Evolutionary conservation across 1,140 invertebrate genomes (phyloP), one percentile per base, ranked within the genome.

Genomic region (Eueides isabella): DNA sequence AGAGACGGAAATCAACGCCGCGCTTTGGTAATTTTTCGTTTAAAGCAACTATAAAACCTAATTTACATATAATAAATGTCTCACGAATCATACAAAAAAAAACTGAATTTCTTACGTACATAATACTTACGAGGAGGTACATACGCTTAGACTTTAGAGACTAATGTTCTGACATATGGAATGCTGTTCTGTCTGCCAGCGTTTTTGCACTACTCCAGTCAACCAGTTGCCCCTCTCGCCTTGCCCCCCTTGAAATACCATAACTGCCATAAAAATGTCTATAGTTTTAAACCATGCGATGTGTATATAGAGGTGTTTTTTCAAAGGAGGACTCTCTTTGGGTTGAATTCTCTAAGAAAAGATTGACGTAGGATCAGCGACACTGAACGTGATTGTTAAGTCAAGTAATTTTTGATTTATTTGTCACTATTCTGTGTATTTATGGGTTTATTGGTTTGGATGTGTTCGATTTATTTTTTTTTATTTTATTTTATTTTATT

Each of bases 161-260:
- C 85, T 88, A 87, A 88, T 85, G 80, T 82, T 79, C 79, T 79
- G 41, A 48, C 41, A 48, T 48, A 70, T 81, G 80, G 87, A 90
- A 88, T 90, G 88, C 76, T 81, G 87, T 75, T 78, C 72, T 78
- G 86, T 85, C 83, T 88, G 85, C 81, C 65, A 75, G 75, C 73
- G 84, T 88, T 88, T 90, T 90, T 90, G 86, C 82, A 80, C 75
- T 81, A 79, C 78, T 78, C 81, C 83, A 80, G 14, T 48, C 16
- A 48, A 48, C 41, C 41, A 19, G 41, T 48, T 0, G 35, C 35
- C 3, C 35, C 33, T 14, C 35, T 14, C 35, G 1, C 35, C 35
- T 16, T n/a, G n/a, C 41, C 41, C 6, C n/a, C 41, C 41, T 48
- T 1, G 6, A 48, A 19, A 48, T 48, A 48, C 16, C 16, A 48